A percentile compares a stretch with the other conserved stretches of the same genome.
These are phyloP conservation scores for Drosophila peninsularis DNA, from an alignment of 2,888 invertebrate species.

Conservation along the genomic window DNA sequence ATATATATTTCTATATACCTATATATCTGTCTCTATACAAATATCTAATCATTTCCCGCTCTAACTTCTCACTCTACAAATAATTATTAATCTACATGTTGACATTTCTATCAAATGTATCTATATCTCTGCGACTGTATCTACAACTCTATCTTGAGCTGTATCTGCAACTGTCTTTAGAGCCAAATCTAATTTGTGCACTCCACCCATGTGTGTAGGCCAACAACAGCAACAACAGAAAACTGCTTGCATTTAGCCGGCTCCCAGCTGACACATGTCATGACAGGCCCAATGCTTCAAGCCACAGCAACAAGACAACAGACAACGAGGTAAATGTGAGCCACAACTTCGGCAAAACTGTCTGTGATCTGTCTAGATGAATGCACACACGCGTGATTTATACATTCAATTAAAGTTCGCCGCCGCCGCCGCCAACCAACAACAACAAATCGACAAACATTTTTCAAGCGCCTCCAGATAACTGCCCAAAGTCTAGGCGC, in stretches of 20 bases:
- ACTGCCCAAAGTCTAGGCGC: conserved; percentile 34
- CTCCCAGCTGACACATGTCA: conserved; percentile 74
- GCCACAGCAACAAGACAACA: conserved; percentile 14
- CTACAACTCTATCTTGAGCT: conserved; percentile 11
- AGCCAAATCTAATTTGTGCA: conserved; percentile 34
- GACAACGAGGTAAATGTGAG: conserved; percentile 8
- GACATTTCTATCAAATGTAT: conserved; percentile 4
- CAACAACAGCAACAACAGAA: conserved; percentile 27
- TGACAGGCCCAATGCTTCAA: conserved; percentile 55
- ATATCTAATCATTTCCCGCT: background rate
- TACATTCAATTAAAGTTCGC: conserved; percentile 73
- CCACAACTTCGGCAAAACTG: conserved; percentile 51
- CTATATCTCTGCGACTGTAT: background rate
- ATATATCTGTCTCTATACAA: background rate
- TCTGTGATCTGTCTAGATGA: conserved; percentile 67
- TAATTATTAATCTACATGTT: background rate
- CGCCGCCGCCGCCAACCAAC: conserved; percentile 28
- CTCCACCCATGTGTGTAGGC: conserved; percentile 56
- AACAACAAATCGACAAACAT: conserved; percentile 42
- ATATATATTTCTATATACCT: background rate
- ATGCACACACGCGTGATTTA: conserved; percentile 75
- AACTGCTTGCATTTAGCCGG: conserved; percentile 54
- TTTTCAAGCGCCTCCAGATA: conserved; percentile 43
- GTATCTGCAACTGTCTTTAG: conserved; percentile 14
- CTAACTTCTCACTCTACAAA: background rate